A percentile compares a stretch with the other conserved stretches of the same genome.
These are phyloP conservation scores for Vanacampus margaritifer DNA, from an alignment of 2,113 vertebrate species.

Conservation along the genomic window DNA sequence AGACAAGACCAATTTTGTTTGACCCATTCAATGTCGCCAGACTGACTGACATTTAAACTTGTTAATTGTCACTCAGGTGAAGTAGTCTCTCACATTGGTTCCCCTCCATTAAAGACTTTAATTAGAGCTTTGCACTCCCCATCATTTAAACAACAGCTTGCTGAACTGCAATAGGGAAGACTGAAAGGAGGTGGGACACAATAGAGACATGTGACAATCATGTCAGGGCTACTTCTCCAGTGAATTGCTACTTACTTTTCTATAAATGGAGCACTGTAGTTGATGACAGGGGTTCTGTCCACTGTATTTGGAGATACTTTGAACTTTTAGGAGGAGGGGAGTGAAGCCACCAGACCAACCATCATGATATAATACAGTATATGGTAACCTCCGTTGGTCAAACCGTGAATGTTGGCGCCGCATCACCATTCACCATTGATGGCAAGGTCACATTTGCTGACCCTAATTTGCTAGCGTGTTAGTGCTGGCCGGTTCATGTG, in stretches of 20 bases:
- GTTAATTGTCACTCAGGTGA: slow-evolving; percentile 26
- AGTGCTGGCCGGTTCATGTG: neutral
- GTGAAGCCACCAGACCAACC: no score
- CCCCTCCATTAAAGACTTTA: slow-evolving; percentile 34
- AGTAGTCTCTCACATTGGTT: slow-evolving; percentile 10
- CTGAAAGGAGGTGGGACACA: neutral
- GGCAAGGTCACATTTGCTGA: slow-evolving; percentile 6
- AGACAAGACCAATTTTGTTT: no score
- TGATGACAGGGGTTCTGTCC: neutral
- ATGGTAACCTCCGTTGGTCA: no score
- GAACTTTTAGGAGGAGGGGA: no score
- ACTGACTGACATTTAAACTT: slow-evolving; percentile 29
- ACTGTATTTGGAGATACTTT: neutral
- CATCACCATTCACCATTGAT: neutral
- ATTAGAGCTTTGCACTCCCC: slow-evolving; percentile 10
- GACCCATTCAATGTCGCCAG: no score
- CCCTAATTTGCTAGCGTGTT: neutral
- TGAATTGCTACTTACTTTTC: neutral
- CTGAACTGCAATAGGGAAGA: neutral
- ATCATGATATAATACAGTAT: no score
- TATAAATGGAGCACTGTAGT: neutral
- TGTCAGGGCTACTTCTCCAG: neutral
- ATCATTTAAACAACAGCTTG: slow-evolving; percentile 15
- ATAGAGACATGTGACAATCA: neutral
- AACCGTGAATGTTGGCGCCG: neutral